Evolutionary conservation across 2,888 invertebrate genomes (phyloP).

Genomic region (Watsonalla cultraria): DNA sequence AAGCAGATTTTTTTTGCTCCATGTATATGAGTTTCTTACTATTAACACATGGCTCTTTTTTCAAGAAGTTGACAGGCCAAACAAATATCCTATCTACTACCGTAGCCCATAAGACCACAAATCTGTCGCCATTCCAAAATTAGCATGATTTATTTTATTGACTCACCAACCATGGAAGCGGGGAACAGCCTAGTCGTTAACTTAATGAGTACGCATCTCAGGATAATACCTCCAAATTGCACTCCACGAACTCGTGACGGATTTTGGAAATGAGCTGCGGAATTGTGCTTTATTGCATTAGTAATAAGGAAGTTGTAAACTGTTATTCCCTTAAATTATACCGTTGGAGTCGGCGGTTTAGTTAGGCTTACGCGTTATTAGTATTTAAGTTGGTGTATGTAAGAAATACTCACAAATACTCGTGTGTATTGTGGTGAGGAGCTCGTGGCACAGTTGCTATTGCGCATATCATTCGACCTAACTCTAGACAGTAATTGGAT

Average conservation of each 20-base stretch:
- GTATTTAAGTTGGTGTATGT: no score
- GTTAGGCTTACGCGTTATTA: no score
- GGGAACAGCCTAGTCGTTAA: slow-evolving; percentile 11
- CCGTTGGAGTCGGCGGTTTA: not conserved
- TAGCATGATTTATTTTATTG: slow-evolving; percentile 26
- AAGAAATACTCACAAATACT: no score
- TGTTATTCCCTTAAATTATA: not conserved
- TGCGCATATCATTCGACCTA: no score
- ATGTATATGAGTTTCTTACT: no score
- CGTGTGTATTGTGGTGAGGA: no score
- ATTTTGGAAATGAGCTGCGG: not conserved
- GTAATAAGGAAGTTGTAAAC: not conserved
- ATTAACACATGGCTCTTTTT: no score
- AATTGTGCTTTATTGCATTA: not conserved
- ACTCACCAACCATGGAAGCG: slow-evolving; percentile 4
- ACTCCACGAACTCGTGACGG: not conserved
- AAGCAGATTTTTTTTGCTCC: no score
- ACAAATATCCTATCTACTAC: no score
- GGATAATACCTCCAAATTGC: not conserved
- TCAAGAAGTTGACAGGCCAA: no score
- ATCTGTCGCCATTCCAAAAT: slow-evolving; percentile 9
- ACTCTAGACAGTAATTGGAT: no score
- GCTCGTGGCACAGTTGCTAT: no score
- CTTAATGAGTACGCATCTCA: slow-evolving; percentile 13
- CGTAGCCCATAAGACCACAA: not conserved